These are phyloP conservation scores for Microtus pennsylvanicus DNA, from an alignment of 2,113 vertebrate species.

Conservation along the genomic window DNA sequence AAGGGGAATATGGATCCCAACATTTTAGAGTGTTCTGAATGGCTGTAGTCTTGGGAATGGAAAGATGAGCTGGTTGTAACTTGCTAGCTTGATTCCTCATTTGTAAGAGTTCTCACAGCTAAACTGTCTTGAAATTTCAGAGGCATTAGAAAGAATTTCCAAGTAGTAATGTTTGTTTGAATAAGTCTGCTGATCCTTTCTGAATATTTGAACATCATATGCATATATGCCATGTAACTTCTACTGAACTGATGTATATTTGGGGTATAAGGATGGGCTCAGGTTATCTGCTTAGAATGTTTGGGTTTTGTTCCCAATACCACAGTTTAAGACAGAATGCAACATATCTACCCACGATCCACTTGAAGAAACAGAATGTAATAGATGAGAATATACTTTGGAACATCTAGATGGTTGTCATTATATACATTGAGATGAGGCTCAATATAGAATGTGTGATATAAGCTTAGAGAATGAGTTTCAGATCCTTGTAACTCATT, in stretches of 20 bases:
- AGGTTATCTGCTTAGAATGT: too few relatives aligned
- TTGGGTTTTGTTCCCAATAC: neutral
- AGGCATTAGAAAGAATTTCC: neutral
- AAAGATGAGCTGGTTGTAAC: neutral
- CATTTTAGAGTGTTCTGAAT: neutral
- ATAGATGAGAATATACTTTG: neutral
- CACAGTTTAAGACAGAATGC: neutral
- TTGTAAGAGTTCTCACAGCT: neutral
- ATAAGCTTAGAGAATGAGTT: neutral
- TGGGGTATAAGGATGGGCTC: neutral
- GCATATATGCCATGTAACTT: neutral
- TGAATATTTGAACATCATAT: slow-evolving; percentile 5
- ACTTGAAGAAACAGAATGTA: neutral
- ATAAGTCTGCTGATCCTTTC: neutral
- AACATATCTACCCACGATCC: neutral
- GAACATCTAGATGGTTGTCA: neutral
- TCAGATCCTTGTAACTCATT: neutral
- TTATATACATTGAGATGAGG: neutral
- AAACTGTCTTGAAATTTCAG: slow-evolving; percentile 21
- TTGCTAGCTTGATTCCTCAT: slow-evolving; percentile 38
- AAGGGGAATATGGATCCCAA: neutral
- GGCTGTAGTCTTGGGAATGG: neutral
- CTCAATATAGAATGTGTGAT: neutral
- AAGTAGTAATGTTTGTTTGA: slow-evolving; percentile 17
- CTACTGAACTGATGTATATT: neutral